Evolutionary conservation across 2,888 invertebrate species (phyloP).

Genomic region (Rutpela maculata): DNA sequence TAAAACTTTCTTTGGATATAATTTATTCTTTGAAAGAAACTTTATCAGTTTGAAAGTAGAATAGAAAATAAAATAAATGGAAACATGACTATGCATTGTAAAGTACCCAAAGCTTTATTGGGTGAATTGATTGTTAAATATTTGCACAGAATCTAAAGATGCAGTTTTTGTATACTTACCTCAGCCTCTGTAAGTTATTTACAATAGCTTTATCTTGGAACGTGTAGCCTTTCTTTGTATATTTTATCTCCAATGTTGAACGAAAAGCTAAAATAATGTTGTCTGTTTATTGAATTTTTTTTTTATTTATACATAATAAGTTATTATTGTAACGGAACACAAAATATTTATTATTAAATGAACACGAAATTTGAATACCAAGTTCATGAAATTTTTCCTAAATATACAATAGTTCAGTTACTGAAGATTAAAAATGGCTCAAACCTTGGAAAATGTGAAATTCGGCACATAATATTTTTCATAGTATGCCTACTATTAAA

Average conservation of each 20-base stretch:
- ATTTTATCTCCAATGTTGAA: neutral
- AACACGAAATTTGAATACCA: too few species aligned
- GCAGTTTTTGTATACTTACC: slow-evolving; percentile 16
- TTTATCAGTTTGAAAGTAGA: slow-evolving; percentile 7
- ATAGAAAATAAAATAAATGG: slow-evolving; percentile 15
- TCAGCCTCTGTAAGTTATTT: slow-evolving; percentile 18
- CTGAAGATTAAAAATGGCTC: too few species aligned
- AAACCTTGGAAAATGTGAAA: too few species aligned
- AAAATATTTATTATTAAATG: too few species aligned
- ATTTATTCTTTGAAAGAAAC: slow-evolving; percentile 16
- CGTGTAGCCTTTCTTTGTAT: neutral
- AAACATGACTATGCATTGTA: slow-evolving; percentile 4
- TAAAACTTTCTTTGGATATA: neutral
- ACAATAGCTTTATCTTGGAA: neutral
- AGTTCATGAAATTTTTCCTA: too few species aligned
- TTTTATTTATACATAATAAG: too few species aligned
- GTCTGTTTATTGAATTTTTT: too few species aligned
- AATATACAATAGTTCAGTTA: too few species aligned
- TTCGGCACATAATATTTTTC: too few species aligned
- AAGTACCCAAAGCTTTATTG: slow-evolving; percentile 32
- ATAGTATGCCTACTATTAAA: too few species aligned
- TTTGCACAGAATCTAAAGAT: slow-evolving; percentile 1
- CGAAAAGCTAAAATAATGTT: too few species aligned
- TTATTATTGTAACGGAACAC: too few species aligned
- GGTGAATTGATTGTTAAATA: slow-evolving; percentile 32